Conservation (phyloP, 1,140 invertebrate genomes). For the Bursaphelenchus mucronatus region DNA sequence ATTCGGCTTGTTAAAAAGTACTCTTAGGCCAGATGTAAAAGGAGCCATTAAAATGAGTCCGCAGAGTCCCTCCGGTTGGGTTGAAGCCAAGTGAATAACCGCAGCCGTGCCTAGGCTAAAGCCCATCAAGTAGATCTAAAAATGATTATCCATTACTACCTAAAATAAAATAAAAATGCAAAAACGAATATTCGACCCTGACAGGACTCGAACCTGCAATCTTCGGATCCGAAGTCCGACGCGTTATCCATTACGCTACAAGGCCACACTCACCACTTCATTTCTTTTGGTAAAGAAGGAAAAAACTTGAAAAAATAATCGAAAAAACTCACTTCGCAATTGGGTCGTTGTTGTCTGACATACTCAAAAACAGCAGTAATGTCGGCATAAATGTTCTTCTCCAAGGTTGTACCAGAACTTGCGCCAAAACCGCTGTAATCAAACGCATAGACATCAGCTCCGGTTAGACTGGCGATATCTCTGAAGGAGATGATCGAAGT, state of each 20-base stretch:
- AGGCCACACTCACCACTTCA: constrained; percentile 16
- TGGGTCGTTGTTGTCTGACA: not conserved
- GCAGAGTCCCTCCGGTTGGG: constrained; percentile 6
- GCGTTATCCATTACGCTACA: constrained; percentile 58
- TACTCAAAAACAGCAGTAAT: constrained; percentile 25
- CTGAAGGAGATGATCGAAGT: constrained; percentile 12
- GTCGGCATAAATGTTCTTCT: constrained; percentile 28
- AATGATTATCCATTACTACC: too few species aligned
- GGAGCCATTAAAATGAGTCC: constrained; percentile 31
- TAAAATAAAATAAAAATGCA: too few species aligned
- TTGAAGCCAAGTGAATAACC: constrained; percentile 22
- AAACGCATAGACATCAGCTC: constrained; percentile 21
- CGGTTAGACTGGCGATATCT: constrained; percentile 12
- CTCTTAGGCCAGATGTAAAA: constrained; percentile 25
- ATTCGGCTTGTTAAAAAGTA: constrained; percentile 13
- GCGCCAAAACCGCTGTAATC: constrained; percentile 28
- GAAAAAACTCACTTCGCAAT: constrained; percentile 4
- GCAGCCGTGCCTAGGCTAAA: constrained; percentile 21
- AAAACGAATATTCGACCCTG: constrained; percentile 35
- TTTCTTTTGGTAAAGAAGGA: constrained; percentile 19
- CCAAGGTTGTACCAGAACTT: constrained; percentile 16
- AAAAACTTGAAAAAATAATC: constrained; percentile 14
- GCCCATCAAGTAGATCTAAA: not conserved
- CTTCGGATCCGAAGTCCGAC: constrained; percentile 56
- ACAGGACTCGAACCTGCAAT: constrained; percentile 58